Evolutionary conservation across 2,888 invertebrate species (phyloP).

Genomic region (Nephrotoma flavescens): DNA sequence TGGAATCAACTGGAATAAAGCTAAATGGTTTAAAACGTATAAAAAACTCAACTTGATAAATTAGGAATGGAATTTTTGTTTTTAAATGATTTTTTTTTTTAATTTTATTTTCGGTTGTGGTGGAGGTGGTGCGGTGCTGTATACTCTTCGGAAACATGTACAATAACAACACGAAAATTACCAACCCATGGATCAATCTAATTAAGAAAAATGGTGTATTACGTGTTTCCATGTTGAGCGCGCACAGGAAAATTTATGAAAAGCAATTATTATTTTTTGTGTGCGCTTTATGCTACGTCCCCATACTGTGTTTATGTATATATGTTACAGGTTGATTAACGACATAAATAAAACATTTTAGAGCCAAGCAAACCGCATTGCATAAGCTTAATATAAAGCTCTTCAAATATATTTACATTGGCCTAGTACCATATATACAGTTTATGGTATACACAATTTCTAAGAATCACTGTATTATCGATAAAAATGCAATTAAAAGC

Average conservation of each 20-base stretch:
- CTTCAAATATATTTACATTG: no score
- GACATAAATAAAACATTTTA: not conserved
- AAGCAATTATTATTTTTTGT: not conserved
- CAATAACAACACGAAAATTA: not conserved
- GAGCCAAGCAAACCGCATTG: not conserved
- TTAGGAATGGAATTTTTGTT: not conserved
- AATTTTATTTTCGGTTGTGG: no score
- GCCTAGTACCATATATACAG: no score
- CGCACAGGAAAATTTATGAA: not conserved
- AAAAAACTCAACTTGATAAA: not conserved
- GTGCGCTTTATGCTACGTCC: not conserved
- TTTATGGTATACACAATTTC: no score
- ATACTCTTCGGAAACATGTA: not conserved
- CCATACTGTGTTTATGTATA: not conserved
- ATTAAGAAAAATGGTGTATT: not conserved
- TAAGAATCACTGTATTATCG: no score
- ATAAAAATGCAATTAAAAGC: no score
- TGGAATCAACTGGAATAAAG: not conserved
- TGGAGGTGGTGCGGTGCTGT: not conserved
- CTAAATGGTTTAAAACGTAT: not conserved
- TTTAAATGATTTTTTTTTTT: not conserved
- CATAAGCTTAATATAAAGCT: not conserved
- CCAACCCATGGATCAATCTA: not conserved
- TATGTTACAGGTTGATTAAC: not conserved
- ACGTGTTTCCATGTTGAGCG: not conserved